These are phyloP conservation scores for Neria commutata DNA, from an alignment of 2,888 invertebrate genomes.

Conservation along the genomic window DNA sequence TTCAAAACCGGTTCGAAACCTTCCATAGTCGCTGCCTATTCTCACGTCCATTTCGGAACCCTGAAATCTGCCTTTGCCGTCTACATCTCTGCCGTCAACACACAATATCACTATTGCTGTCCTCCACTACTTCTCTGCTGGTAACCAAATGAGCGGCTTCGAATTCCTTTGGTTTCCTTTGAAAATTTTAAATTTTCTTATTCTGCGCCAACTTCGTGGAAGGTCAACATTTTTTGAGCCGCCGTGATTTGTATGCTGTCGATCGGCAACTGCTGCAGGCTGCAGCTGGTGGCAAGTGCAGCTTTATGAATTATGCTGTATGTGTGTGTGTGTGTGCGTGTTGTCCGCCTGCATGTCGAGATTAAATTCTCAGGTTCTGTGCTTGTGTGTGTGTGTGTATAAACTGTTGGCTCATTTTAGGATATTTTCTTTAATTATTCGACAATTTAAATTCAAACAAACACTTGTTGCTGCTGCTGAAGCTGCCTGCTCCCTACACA, in stretches of 20 bases:
- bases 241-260: conserved; percentile 14
- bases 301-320: background rate
- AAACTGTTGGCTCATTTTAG: background rate
- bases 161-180: background rate
- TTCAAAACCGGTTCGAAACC: too few relatives aligned
- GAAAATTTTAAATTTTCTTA: too few relatives aligned
- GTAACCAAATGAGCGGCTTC: background rate
- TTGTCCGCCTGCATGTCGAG: conserved; percentile 21
- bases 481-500: conserved; percentile 22
- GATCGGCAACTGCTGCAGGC: background rate
- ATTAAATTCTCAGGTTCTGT: conserved; percentile 26
- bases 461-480: conserved; percentile 38
- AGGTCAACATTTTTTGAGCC: conserved; percentile 16
- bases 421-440: conserved; percentile 45
- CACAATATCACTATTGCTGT: background rate
- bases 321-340: background rate
- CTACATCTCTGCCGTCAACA: too few relatives aligned
- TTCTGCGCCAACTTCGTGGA: conserved; percentile 19
- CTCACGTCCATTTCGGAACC: too few relatives aligned
- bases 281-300: background rate
- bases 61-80: too few relatives aligned
- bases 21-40: too few relatives aligned
- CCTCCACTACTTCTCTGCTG: background rate
- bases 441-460: conserved; percentile 45
- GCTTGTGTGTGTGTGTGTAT: conserved; percentile 17